Evolutionary conservation across 1,140 invertebrate species (phyloP), one percentile per base, ranked within the genome.

Genomic region (Drosophila mauritiana): DNA sequence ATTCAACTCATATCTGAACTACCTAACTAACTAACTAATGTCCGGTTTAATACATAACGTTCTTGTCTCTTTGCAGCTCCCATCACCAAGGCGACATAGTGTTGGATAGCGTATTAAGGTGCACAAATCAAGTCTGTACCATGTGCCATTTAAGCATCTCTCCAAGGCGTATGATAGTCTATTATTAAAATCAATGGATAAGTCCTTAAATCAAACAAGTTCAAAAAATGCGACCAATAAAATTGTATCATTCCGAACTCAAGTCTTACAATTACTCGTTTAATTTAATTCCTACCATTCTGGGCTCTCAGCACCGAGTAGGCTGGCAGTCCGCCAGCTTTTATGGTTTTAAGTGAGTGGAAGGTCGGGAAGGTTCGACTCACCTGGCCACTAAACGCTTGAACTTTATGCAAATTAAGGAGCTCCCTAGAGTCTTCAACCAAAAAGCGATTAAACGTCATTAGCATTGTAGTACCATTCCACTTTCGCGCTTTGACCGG

Each of bases 381-480:
- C 17, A 20, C 4, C 11, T 8, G 55, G 20, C 43, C 17, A 63
- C 34, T 48, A 34, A 82, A 64, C 13, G 54, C 53, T 69, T 67
- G 13, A 63, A 78, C 69, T 77, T 78, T 74, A 82, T 78, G 80
- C 75, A 78, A 82, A 82, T 75, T 70, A 51, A 37, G 43, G 12
- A 39, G 25, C 40, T 55, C 13, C 11, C 11, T 42, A 15, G 15
- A 27, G 40, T 45, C 57, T 77, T 57, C 36, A 62, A 40, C 59
- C 62, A 43, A 75, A 82, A 70, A 54, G 17, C 80, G 75, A 75
- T 83, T 83, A 75, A 83, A 72, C 56, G 65, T 83, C 64, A 83
- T 75, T 83, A 83, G 80, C 80, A 83, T 83, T 83, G 72, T 75
- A 83, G 70, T 67, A 75, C 56, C 59, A 67, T 64, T 46, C 15